These are phyloP conservation scores for Sebastes vulpes DNA, from an alignment of 2,797 vertebrate species.

Conservation along the genomic window DNA sequence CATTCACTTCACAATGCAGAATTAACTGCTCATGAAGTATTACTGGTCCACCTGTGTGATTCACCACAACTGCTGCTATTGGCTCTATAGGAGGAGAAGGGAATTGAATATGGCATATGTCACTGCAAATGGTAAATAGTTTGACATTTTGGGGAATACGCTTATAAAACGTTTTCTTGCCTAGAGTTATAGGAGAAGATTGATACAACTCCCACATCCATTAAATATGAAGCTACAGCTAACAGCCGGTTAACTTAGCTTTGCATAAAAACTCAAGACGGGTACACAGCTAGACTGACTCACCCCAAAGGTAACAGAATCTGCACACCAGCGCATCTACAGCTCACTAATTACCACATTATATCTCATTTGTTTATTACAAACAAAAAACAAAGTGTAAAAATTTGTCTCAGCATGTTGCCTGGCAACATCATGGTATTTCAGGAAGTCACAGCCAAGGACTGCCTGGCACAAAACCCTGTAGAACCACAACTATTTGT, in stretches of 20 bases:
- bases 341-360: neutral
- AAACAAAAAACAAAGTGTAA: neutral
- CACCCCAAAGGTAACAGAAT: neutral
- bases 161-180: too few relatives aligned
- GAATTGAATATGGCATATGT: neutral
- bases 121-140: neutral
- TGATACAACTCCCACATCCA: neutral
- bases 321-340: neutral
- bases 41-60: conserved; percentile 1
- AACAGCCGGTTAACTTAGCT: neutral
- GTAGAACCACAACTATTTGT: neutral
- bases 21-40: conserved; percentile 50
- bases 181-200: neutral
- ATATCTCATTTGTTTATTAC: neutral
- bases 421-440: neutral
- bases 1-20: conserved; percentile 69
- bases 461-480: neutral
- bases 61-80: conserved; percentile 53
- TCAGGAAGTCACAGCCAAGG: neutral
- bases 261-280: neutral
- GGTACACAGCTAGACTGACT: neutral
- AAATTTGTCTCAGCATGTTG: neutral
- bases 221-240: neutral
- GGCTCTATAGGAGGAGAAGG: conserved; percentile 56
- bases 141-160: neutral